Conservation (phyloP, 2,113 vertebrate genomes). For the Epinephelus lanceolatus region DNA sequence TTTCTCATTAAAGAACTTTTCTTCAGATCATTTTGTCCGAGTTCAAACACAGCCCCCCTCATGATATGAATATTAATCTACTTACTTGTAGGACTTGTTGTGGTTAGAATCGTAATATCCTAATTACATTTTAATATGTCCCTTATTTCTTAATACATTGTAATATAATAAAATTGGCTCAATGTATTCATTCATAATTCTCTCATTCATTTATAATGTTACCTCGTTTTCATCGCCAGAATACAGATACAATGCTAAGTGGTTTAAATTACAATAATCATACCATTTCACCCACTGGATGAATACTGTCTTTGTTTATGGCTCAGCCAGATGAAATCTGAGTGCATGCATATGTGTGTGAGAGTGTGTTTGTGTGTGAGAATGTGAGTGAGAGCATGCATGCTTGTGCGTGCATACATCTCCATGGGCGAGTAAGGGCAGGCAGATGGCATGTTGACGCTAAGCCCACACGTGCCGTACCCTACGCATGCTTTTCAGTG, state of each 20-base stretch:
- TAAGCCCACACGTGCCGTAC: slow-evolving; percentile 74
- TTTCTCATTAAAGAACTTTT: slow-evolving; percentile 49
- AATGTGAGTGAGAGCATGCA: slow-evolving; percentile 29
- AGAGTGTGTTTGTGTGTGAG: slow-evolving; percentile 9
- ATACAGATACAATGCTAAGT: slow-evolving; percentile 40
- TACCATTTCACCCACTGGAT: slow-evolving; percentile 44
- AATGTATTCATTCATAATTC: slow-evolving; percentile 51
- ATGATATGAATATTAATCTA: slow-evolving; percentile 50
- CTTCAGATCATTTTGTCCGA: slow-evolving; percentile 26
- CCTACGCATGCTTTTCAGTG: slow-evolving; percentile 57
- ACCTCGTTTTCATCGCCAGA: slow-evolving; percentile 10
- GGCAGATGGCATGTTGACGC: slow-evolving; percentile 72
- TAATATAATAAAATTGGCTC: slow-evolving; percentile 21
- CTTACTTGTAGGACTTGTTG: slow-evolving; percentile 8
- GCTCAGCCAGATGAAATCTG: slow-evolving; percentile 56
- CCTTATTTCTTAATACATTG: slow-evolving; percentile 37
- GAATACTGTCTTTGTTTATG: slow-evolving; percentile 73
- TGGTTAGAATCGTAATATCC: slow-evolving; percentile 46
- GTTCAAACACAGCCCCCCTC: slow-evolving; percentile 3
- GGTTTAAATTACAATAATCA: slow-evolving; percentile 72
- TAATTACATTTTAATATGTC: slow-evolving; percentile 30
- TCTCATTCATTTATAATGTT: slow-evolving; percentile 52
- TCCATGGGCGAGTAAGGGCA: slow-evolving; percentile 66
- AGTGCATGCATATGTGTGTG: slow-evolving; percentile 22
- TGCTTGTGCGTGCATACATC: slow-evolving; percentile 58